Evolutionary conservation across 2,797 vertebrate species (phyloP), one percentile per base, ranked within the genome.

Genomic region (Buphagus erythrorhynchus): DNA sequence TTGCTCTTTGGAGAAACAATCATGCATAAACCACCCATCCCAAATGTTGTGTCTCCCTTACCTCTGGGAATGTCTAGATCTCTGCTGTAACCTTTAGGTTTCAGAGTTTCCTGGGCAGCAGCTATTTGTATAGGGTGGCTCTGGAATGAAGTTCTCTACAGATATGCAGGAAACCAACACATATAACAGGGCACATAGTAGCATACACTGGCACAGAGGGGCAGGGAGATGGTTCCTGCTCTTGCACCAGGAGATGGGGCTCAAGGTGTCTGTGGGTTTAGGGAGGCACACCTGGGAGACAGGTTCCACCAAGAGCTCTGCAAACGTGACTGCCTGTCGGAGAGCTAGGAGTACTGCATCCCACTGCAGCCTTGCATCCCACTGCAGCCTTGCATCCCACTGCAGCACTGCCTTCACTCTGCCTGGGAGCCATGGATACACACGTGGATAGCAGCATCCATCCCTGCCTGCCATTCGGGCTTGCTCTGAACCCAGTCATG

Each of bases 251-350:
- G 6, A 58, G 29, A 54, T 0, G 1, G 16, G 6, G 8, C 10
- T 73, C 38, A n/a, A 20, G 4, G 11, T 65, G 14, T 49, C 42
- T 0, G 0, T 0, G 0, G 42, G 40, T 82, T 75, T 59, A 42
- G 42, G 61, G 38, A 73, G 36, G 40, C 19, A 21, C 29, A 42
- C 2, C 4, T 15, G n/a, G 40, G 21, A 55, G 43, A 25, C 10
- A 29, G 29, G 10, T 26, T 66, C 51, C 20, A 33, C 65, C 16
- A 31, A 38, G 31, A 81, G 45, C 25, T 59, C 25, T 35, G 36
- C 16, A 84, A 35, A 46, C 0, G 0, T 24, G 19, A 14, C 15
- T 67, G 31, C 6, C 46, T 40, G 33, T 13, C 38, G 35, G 52
- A 31, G 19, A 48, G 31, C 11, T 4, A 1, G n/a, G 73, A 83